These are phyloP conservation scores for Dicerorhinus sumatrensis DNA, from an alignment of 2,113 vertebrate species.

Conservation along the genomic window DNA sequence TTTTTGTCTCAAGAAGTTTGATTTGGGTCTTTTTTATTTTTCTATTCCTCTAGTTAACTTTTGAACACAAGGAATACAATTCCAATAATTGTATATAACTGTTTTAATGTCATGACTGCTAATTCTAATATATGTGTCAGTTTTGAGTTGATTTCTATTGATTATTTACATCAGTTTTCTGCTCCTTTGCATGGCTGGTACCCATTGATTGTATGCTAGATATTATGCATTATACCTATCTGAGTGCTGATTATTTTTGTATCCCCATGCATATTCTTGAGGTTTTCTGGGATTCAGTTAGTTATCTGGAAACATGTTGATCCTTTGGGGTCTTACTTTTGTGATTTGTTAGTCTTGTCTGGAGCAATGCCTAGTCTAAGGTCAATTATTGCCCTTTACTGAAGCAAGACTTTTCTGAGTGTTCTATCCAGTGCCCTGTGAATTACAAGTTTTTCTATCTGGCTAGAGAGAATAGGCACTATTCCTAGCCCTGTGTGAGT, in stretches of 20 bases:
- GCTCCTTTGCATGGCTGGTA: background rate
- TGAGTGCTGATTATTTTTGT: background rate
- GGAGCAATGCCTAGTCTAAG: background rate
- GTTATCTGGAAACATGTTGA: background rate
- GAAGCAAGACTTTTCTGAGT: background rate
- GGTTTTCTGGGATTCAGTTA: background rate
- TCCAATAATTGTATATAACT: background rate
- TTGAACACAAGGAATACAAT: background rate
- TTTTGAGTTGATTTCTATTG: background rate
- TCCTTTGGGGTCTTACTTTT: background rate
- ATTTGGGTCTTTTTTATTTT: background rate
- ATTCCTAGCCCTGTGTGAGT: background rate
- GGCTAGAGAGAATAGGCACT: background rate
- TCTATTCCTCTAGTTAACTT: background rate
- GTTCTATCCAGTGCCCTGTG: background rate
- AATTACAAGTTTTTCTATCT: background rate
- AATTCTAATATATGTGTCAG: background rate
- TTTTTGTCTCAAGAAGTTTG: background rate
- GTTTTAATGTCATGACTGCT: background rate
- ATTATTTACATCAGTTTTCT: background rate
- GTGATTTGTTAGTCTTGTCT: background rate
- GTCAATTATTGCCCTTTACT: background rate
- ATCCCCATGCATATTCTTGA: background rate
- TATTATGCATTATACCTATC: background rate
- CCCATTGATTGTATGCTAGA: background rate